A percentile compares a stretch with the other conserved stretches of the same genome.
phyloP scores from a whole-genome alignment of 2,888 invertebrate species.

The Nebria brevicollis region DNA sequence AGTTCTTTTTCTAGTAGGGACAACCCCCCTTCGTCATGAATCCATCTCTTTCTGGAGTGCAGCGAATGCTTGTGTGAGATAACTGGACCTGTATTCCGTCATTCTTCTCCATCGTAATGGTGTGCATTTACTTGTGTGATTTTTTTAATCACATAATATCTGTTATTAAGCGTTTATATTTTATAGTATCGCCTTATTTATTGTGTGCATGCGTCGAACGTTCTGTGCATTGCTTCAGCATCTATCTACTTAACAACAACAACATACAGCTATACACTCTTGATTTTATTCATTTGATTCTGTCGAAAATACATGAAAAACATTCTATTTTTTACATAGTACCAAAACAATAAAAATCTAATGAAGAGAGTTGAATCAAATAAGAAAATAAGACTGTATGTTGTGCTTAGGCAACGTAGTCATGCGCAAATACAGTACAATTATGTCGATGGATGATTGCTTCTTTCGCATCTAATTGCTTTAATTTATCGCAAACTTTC shows the following conservation, averaged over 20 bases:
- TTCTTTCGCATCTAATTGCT: neutral
- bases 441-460: neutral
- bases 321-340: too few relatives aligned
- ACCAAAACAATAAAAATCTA: too few relatives aligned
- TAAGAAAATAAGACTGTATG: too few relatives aligned
- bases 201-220: conserved; percentile 36
- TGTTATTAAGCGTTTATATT: conserved; percentile 46
- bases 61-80: conserved; percentile 7
- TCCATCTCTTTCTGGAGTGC: neutral
- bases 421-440: neutral
- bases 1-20: neutral
- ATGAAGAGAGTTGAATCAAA: too few relatives aligned
- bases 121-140: conserved; percentile 44
- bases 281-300: neutral
- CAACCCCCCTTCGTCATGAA: neutral
- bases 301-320: too few relatives aligned
- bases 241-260: neutral
- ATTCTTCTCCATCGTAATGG: conserved; percentile 37
- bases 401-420: neutral
- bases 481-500: neutral
- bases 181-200: conserved; percentile 46
- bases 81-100: conserved; percentile 35
- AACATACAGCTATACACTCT: neutral
- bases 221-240: neutral
- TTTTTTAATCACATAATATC: conserved; percentile 47